Base-by-base conservation (phyloP, 2,113 vertebrate species). In the Hippocampus mohnikei region DNA sequence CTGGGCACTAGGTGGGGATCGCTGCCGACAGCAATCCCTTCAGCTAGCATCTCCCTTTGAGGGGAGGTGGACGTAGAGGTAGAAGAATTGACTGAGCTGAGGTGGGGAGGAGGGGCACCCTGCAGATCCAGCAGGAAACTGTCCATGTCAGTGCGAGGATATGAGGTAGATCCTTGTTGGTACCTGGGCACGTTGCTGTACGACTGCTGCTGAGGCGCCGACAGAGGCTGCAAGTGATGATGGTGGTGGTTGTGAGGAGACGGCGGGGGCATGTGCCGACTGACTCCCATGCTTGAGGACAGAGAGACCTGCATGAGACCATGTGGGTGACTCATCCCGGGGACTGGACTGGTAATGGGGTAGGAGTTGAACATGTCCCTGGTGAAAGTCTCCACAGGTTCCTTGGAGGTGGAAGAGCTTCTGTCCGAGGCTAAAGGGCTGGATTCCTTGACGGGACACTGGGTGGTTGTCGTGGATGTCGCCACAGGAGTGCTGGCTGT, bases 111-210 rank as follows among this genome's bases (percentile, higher is more conserved):
- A 58, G 96, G 93, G 72, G 93, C 94, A 72, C 95, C 95, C 87
- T 97, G 95, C 81, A 97, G 94, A 89, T 98, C 96, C 74, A 95
- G 92, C 92, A 98, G 87, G 83, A 97, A 96, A 88, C 94, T 96
- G 91, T 98, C 96, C 94, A 97, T 93, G 85, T 98, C 96, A 11
- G 91, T 84, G 86, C 96, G 96, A 84, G 96, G 84, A 88, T 96
- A 98, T 93, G 96, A 97, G 95, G 96, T 98, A 95, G 94, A 95
- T 90, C 94, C 93, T 62, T 96, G 94, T 90, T 95, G 96, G 91
- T 96, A 96, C 89, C 95, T 93, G 85, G 93, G 87, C 92, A 94
- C 93, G 88, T 91, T 84, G 83, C 75, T 50, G 67, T 89, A 87
- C 20, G 87, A 56, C 72, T 87, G 88, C 80, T 87, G 90, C 73